These are phyloP conservation scores for Corydoras maculifer DNA, from an alignment of 2,113 vertebrate genomes.

Conservation along the genomic window DNA sequence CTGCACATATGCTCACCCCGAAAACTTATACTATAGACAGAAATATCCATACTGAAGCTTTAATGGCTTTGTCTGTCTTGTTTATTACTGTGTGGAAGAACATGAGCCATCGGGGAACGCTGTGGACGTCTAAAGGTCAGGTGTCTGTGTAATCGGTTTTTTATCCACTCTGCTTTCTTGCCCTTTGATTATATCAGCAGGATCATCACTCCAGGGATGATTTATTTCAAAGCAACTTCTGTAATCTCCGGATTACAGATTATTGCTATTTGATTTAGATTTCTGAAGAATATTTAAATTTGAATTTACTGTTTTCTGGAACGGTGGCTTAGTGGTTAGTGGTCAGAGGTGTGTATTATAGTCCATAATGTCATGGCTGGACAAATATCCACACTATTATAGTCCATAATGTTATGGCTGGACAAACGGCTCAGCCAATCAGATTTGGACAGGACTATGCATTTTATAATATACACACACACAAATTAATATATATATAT, in stretches of 20 bases:
- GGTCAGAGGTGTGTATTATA: no score
- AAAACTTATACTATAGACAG: background rate
- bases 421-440: no score
- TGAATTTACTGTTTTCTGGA: no score
- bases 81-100: background rate
- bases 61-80: background rate
- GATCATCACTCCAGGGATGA: constrained; percentile 14
- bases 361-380: no score
- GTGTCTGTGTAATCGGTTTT: constrained; percentile 5
- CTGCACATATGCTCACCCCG: no score
- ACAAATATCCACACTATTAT: no score
- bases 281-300: background rate
- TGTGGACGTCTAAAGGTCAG: constrained; percentile 8
- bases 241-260: constrained; percentile 27
- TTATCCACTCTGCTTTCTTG: background rate
- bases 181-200: constrained; percentile 18
- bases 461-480: no score
- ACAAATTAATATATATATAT: no score
- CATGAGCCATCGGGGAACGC: constrained; percentile 1
- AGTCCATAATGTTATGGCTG: no score
- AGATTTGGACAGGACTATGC: no score
- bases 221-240: constrained; percentile 11
- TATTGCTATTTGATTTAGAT: constrained; percentile 29
- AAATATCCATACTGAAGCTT: background rate
- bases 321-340: no score